A percentile compares a stretch with the other conserved stretches of the same genome.
phyloP scores from a whole-genome alignment of 1,140 invertebrate genomes.

The Batillaria attramentaria region DNA sequence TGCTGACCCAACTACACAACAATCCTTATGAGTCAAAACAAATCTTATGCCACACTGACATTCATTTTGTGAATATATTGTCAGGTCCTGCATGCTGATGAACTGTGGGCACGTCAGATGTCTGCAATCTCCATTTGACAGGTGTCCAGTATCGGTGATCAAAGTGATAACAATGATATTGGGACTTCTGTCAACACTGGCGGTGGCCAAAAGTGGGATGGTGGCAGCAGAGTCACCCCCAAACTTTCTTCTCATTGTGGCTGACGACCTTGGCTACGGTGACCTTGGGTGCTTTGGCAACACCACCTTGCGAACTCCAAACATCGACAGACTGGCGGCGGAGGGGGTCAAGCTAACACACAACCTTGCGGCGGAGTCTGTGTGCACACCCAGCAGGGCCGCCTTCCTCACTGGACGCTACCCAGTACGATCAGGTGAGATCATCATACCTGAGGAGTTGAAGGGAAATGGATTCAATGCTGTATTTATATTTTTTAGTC shows the following conservation, averaged over 20 bases:
- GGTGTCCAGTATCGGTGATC: no score
- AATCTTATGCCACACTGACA: no score
- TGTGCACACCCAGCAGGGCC: constrained; percentile 70
- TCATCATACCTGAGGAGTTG: background rate
- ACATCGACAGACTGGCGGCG: constrained; percentile 67
- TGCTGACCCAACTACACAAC: no score
- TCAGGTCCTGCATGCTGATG: no score
- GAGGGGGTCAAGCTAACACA: constrained; percentile 67
- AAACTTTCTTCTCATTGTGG: constrained; percentile 69
- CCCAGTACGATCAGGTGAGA: constrained; percentile 64
- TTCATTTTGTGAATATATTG: no score
- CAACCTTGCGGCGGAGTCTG: constrained; percentile 64
- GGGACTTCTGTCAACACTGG: no score
- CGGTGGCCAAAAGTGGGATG: no score
- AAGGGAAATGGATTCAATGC: background rate
- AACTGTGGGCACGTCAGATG: no score
- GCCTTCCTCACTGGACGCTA: constrained; percentile 70
- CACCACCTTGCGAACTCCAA: constrained; percentile 64
- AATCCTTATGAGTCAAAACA: no score
- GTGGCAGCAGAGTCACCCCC: no score
- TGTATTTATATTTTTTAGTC: background rate
- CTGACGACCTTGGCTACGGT: constrained; percentile 71
- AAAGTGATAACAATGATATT: no score
- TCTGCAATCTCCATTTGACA: no score
- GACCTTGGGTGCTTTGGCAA: constrained; percentile 71